Base-by-base conservation (phyloP, 2,888 invertebrate genomes). In the Strigamia transsilvanica region DNA sequence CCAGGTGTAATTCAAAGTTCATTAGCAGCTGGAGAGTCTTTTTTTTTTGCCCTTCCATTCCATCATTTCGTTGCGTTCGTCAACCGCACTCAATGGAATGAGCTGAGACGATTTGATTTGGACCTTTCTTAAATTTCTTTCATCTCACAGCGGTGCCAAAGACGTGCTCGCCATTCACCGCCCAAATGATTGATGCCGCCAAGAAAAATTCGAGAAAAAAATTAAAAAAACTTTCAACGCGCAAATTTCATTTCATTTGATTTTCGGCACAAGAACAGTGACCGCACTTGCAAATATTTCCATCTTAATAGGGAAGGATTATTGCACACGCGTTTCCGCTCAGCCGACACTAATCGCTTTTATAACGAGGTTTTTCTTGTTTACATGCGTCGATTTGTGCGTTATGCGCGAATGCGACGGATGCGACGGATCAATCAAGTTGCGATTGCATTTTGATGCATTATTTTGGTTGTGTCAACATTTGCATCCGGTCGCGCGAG, bases 1-100 rank as follows among this genome's bases (percentile, higher is more conserved):
- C 23, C 23, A 23, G 66, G 66, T 66, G 66, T 66, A 66, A 66
- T 66, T 66, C 66, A 66, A 66, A 66, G 66, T 66, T 66, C 66
- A 66, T 66, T 66, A 66, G 66, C 66, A 66, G 66, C 66, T 66
- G 27, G 23, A 23, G 23, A 66, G 61, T n/a, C n/a, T 42, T n/a
- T 51, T 51, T 51, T 51, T 51, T 42, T 42, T n/a, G n/a, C 27
- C 27, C 27, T 27, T 42, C 10, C 10, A 42, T 5, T 42, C 15
- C 10, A 42, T 13, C 42, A 42, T 42, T 42, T 51, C 51, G 21
- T 6, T 66, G 23, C 66, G 66, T 66, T 66, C 66, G 66, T 66
- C 66, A 66, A 66, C 66, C 66, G 66, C 66, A 66, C 23, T 66
- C 66, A 66, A 66, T 66, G 66, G 51, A 51, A 5, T 51, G n/a